Evolutionary conservation across 2,113 vertebrate genomes (phyloP), one percentile per base, ranked within the genome.

Genomic region (Platycercus adscitus): DNA sequence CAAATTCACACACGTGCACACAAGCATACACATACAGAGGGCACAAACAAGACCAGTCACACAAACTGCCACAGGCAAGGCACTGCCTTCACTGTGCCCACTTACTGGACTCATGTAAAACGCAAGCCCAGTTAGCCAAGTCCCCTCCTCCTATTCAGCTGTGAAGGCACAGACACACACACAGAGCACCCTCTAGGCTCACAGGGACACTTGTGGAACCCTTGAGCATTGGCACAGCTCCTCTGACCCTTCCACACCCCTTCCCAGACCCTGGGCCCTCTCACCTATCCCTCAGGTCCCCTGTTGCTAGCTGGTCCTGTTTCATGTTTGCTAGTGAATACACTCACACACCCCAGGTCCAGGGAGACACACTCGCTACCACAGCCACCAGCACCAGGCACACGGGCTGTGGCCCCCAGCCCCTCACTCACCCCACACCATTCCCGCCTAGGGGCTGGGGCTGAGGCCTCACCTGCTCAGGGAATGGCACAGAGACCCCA

Each of bases 401-500:
- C 46, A 17, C 11, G 1, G 37, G 21, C n/a, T 17, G n/a, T 9
- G 53, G 18, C 4, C 43, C 77, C 19, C 23, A 3, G 70, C 33
- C 83, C 37, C 39, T 49, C 63, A 3, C 21, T 26, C 37, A 1
- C 25, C 39, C 31, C 25, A 3, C 25, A 0, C 46, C 7, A 25
- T 11, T 63, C 47, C 63, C 4, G 2, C 10, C 39, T 31, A 0
- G 15, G 0, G 23, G 1, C 9, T 18, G 33, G 37, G 25, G 15
- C n/a, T 1, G 0, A 26, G 52, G 23, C 13, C 10, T 13, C 0
- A 1, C 19, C 4, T 9, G 0, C 47, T 8, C 33, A 20, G 1
- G 3, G 25, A 11, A 8, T 17, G 11, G 25, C 60, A 56, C 17
- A 17, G 9, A 69, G 20, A 9, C 26, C 11, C 19, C 20, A 2